A percentile compares a stretch with the other conserved stretches of the same genome.
These are phyloP conservation scores for Cynoglossus semilaevis DNA, from an alignment of 2,113 vertebrate species.

Conservation along the genomic window DNA sequence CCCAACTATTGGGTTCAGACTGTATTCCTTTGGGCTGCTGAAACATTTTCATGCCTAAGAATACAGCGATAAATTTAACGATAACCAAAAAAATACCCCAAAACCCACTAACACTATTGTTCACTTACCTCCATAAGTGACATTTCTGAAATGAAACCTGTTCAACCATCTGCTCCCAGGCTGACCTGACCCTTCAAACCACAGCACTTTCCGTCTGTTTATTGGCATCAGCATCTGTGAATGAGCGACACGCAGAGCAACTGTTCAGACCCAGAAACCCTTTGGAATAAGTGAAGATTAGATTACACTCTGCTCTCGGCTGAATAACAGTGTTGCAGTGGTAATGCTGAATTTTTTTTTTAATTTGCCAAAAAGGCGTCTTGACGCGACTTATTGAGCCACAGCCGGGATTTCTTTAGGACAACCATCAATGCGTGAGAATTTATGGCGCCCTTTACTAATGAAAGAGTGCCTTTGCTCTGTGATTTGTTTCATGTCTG, in stretches of 20 bases:
- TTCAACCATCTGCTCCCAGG: not conserved
- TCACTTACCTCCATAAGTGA: too few species aligned
- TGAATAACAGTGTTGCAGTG: conserved; percentile 33
- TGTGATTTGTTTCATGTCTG: not conserved
- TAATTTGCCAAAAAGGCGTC: conserved; percentile 30
- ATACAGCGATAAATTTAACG: too few species aligned
- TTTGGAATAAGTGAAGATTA: conserved; percentile 8
- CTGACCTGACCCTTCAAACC: too few species aligned
- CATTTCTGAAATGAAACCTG: too few species aligned
- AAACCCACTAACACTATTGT: too few species aligned
- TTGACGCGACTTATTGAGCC: conserved; percentile 30
- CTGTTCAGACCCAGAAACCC: conserved; percentile 17
- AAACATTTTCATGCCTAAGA: too few species aligned
- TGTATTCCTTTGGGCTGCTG: not conserved
- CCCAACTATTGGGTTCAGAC: too few species aligned
- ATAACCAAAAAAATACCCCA: too few species aligned
- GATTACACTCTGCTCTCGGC: conserved; percentile 13
- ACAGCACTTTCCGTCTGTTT: too few species aligned
- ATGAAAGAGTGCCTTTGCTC: conserved; percentile 1
- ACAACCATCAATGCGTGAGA: conserved; percentile 14
- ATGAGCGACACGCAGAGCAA: not conserved
- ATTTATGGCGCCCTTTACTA: conserved; percentile 39
- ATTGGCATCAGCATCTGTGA: not conserved
- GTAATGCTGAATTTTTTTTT: conserved; percentile 37
- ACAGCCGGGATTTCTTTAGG: conserved; percentile 11